Evolutionary conservation across 2,888 invertebrate genomes (phyloP), one percentile per base, ranked within the genome.

Genomic region (Hyposoter dolosus): DNA sequence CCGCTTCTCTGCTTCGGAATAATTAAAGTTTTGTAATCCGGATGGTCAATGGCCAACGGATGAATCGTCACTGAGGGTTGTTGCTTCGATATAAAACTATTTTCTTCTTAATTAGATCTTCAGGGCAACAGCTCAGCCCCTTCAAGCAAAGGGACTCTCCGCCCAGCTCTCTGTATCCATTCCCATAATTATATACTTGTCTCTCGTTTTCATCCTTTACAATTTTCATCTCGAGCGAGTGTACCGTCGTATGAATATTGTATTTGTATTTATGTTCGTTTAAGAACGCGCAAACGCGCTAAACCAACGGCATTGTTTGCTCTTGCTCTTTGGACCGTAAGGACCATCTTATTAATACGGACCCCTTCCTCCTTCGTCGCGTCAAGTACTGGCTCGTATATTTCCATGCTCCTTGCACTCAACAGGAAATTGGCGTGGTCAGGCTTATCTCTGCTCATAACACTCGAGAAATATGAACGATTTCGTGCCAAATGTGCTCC

Each of bases 361-460:
- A 23, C 7, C 32, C 45, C 68, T 72, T 72, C 45, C 63, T 53
- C 53, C 66, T 15, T 74, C 43, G n/a, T 65, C 74, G 43, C 45
- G 40, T 56, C 7, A 74, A 81, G 65, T 81, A 74, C 74, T 66
- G 32, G 47, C 65, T 53, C 50, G 32, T 74, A 50, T 63, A 80
- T 80, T 45, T 72, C 40, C 69, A 68, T 50, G 84, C 53, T 80
- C 76, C 50, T 76, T 84, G 43, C 74, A 76, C 71, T 75, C 80
- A 45, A 84, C 80, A 75, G 63, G 84, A 84, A 84, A 84, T 80
- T 84, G 76, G 80, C 79, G 84, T 71, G 84, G 76, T 80, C 68
- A 74, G 28, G 47, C 45, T 83, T 60, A 69, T 19, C 17, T 66
- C 53, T 40, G 68, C 71, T 12, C 53, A 60, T 75, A 32, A 45